phyloP scores from a whole-genome alignment of 2,113 vertebrate genomes.

The Anseranas semipalmata region DNA sequence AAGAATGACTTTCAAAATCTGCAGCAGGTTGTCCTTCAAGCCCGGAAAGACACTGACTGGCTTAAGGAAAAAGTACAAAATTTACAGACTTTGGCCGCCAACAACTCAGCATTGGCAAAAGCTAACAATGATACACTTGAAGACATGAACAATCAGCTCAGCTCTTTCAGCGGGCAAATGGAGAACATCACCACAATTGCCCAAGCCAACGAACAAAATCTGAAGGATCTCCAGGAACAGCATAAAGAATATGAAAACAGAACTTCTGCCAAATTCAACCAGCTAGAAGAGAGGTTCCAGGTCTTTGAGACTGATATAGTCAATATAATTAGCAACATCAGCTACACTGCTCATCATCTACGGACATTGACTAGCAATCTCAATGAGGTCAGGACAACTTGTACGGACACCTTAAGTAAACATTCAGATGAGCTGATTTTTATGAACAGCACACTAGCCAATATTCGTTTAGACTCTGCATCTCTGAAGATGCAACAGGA shows the following conservation, averaged over 20 bases:
- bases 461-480: constrained; percentile 82
- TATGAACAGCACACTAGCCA: constrained; percentile 86
- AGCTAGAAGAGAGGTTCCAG: constrained; percentile 87
- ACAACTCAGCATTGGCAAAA: constrained; percentile 87
- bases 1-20: constrained; percentile 90
- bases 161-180: constrained; percentile 83
- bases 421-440: constrained; percentile 88
- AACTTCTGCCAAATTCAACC: constrained; percentile 84
- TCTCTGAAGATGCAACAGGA: constrained; percentile 89
- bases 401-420: constrained; percentile 87
- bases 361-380: constrained; percentile 89
- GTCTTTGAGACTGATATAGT: constrained; percentile 86
- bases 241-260: constrained; percentile 87
- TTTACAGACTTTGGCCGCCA: constrained; percentile 84
- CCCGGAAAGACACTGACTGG: constrained; percentile 88
- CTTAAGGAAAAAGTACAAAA: constrained; percentile 89
- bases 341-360: constrained; percentile 91
- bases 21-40: constrained; percentile 87
- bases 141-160: constrained; percentile 88
- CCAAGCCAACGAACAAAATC: constrained; percentile 86
- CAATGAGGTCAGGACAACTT: constrained; percentile 87
- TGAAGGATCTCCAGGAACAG: constrained; percentile 89
- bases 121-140: constrained; percentile 90
- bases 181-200: constrained; percentile 89
- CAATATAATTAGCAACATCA: constrained; percentile 91